A percentile compares a stretch with the other conserved stretches of the same genome.
phyloP scores from a whole-genome alignment of 2,113 vertebrate species.

The Xenus cinereus region DNA sequence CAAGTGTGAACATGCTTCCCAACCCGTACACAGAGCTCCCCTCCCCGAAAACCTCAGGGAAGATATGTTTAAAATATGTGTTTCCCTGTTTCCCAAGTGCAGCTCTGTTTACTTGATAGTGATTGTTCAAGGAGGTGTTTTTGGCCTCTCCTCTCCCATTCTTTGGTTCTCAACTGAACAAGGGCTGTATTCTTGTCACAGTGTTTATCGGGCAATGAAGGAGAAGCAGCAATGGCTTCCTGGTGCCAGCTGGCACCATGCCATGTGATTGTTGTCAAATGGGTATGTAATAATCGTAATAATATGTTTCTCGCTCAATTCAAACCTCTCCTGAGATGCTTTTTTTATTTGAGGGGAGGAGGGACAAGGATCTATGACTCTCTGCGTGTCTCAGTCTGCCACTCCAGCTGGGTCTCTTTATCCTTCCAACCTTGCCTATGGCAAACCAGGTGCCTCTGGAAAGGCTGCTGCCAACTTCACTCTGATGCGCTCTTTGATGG shows the following conservation, averaged over 20 bases:
- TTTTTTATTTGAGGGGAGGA: background rate
- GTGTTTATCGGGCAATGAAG: constrained; percentile 13
- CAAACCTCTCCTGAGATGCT: background rate
- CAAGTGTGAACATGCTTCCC: background rate
- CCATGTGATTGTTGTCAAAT: constrained; percentile 45
- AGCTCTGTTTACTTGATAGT: constrained; percentile 48
- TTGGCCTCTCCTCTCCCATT: constrained; percentile 51
- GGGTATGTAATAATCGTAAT: constrained; percentile 11
- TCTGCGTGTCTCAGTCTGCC: background rate
- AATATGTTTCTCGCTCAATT: background rate
- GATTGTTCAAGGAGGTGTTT: constrained; percentile 69
- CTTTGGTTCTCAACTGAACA: constrained; percentile 36
- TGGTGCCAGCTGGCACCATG: constrained; percentile 6
- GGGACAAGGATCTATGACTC: background rate
- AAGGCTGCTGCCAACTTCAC: background rate
- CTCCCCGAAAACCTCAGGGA: background rate
- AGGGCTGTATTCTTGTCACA: constrained; percentile 28
- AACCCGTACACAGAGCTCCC: background rate
- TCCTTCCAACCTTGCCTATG: background rate
- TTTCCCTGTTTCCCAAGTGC: constrained; percentile 43
- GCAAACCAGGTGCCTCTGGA: constrained; percentile 22
- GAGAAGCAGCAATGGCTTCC: constrained; percentile 6
- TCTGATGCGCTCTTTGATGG: background rate
- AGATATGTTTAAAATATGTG: constrained; percentile 34
- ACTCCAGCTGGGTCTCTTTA: background rate